Evolutionary conservation across 2,113 vertebrate species (phyloP).

Genomic region (Gopherus flavomarginatus): DNA sequence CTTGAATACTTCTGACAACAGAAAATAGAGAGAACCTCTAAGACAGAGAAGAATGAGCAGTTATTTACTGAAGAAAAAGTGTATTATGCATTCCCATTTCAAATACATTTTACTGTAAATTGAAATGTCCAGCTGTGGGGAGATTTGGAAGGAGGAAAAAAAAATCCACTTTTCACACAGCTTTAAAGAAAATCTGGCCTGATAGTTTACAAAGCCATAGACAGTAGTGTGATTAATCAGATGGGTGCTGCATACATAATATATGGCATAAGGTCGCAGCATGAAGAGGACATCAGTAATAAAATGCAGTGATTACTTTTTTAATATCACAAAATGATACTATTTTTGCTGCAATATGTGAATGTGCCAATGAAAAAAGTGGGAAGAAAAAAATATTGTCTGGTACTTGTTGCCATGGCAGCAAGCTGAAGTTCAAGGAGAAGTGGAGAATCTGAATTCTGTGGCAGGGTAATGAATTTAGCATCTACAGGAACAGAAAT

Average conservation of each 20-base stretch:
- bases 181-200: background rate
- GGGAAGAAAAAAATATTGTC: conserved; percentile 60
- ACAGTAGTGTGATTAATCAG: conserved; percentile 19
- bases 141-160: conserved; percentile 1
- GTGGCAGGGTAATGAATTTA: conserved; percentile 83
- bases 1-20: background rate
- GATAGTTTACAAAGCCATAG: conserved; percentile 25
- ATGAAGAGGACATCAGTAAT: background rate
- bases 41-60: background rate
- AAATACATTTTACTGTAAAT: conserved; percentile 30
- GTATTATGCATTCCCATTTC: background rate
- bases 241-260: background rate
- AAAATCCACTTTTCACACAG: conserved; percentile 7
- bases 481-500: conserved; percentile 82
- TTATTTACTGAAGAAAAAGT: conserved; percentile 42
- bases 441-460: conserved; percentile 78
- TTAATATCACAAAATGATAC: conserved; percentile 46
- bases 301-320: background rate
- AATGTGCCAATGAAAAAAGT: conserved; percentile 65
- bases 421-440: conserved; percentile 79
- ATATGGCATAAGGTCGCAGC: background rate
- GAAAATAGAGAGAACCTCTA: background rate
- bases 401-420: conserved; percentile 76
- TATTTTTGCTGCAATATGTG: conserved; percentile 62
- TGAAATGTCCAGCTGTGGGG: conserved; percentile 25